A percentile compares a stretch with the other conserved stretches of the same genome.
Evolutionary conservation across 2,888 invertebrate species (phyloP).

Genomic region (Trichacis sp.): DNA sequence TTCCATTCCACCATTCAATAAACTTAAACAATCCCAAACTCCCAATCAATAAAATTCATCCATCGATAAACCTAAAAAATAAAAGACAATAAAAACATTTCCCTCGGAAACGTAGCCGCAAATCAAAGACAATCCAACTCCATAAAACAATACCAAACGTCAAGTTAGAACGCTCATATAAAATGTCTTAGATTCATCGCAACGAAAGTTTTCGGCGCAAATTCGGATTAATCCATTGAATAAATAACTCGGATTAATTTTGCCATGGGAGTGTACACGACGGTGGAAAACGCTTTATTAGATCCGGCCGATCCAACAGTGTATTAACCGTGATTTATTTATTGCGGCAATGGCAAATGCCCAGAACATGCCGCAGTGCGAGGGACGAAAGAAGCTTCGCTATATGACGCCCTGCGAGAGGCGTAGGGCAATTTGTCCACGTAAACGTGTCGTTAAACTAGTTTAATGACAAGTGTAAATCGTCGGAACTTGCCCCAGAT

Average conservation of each 20-base stretch:
- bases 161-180: no score
- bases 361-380: neutral
- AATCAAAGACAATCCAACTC: no score
- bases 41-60: no score
- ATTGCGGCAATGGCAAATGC: neutral
- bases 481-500: constrained; percentile 15
- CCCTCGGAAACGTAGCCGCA: no score
- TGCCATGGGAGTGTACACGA: neutral
- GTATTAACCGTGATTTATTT: constrained; percentile 1
- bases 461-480: constrained; percentile 28
- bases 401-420: neutral
- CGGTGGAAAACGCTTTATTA: neutral
- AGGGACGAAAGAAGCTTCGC: constrained; percentile 3
- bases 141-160: no score
- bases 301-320: neutral
- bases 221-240: neutral
- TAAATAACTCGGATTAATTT: neutral
- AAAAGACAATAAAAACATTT: no score
- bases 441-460: constrained; percentile 21
- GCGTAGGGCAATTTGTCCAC: constrained; percentile 16
- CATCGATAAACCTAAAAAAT: no score
- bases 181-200: no score
- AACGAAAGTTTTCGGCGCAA: no score
- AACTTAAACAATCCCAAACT: no score
- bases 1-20: no score